Evolutionary conservation across 2,888 invertebrate genomes (phyloP).

Genomic region (Eretmocerus hayati): DNA sequence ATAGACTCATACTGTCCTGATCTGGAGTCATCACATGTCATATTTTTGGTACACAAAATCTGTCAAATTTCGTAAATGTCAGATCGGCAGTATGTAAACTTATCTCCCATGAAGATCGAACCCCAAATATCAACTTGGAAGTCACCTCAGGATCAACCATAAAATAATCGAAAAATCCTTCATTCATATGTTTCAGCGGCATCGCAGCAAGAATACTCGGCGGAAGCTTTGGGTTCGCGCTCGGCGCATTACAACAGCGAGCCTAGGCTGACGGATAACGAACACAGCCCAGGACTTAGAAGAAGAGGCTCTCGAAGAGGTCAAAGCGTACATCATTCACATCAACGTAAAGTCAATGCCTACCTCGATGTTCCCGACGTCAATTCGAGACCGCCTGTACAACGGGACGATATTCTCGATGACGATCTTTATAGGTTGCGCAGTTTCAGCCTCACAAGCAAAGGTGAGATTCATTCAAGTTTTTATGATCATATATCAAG

Average conservation of each 20-base stretch:
- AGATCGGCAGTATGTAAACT: no score
- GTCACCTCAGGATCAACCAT: no score
- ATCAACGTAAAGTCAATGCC: conserved; percentile 62
- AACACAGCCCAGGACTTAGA: conserved; percentile 61
- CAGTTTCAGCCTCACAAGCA: conserved; percentile 86
- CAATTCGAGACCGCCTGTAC: conserved; percentile 55
- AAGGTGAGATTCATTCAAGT: no score
- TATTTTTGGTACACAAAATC: no score
- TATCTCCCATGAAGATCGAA: no score
- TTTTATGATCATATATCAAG: no score
- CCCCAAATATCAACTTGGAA: no score
- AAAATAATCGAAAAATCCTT: background rate
- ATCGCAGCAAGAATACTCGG: conserved; percentile 20
- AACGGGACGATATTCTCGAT: conserved; percentile 73
- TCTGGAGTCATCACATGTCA: no score
- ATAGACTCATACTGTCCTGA: no score
- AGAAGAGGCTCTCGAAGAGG: conserved; percentile 58
- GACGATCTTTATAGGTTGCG: conserved; percentile 85
- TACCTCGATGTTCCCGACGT: conserved; percentile 64
- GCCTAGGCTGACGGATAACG: conserved; percentile 59
- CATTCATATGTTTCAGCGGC: conserved; percentile 18
- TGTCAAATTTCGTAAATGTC: no score
- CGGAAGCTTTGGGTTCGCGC: conserved; percentile 48
- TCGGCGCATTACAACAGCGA: conserved; percentile 59
- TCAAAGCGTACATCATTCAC: conserved; percentile 48